phyloP scores from a whole-genome alignment of 2,113 vertebrate genomes.

The Theropithecus gelada region DNA sequence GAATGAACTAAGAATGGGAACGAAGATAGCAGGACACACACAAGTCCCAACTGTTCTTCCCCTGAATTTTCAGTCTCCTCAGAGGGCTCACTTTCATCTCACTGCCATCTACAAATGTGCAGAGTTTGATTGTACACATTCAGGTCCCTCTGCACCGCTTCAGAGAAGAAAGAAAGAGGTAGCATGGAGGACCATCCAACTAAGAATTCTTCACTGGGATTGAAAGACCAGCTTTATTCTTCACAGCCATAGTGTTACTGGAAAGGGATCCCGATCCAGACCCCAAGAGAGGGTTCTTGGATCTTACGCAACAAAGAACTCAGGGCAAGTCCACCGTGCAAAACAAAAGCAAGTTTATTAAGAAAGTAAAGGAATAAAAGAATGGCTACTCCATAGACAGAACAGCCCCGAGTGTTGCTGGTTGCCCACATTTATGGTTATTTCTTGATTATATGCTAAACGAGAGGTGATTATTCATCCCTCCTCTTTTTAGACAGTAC shows the following conservation, averaged over 20 bases:
- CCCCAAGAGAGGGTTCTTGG: too few species aligned
- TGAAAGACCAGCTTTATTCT: background rate
- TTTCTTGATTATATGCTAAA: too few species aligned
- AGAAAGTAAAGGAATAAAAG: too few species aligned
- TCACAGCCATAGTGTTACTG: background rate
- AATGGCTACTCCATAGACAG: too few species aligned
- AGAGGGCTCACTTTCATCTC: background rate
- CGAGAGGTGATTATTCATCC: too few species aligned
- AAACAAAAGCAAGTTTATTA: too few species aligned
- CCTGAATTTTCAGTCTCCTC: background rate
- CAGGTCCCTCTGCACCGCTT: background rate
- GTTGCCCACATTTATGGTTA: too few species aligned
- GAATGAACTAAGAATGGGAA: background rate
- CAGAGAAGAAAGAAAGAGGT: background rate
- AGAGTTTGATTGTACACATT: background rate
- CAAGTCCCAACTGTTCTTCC: background rate
- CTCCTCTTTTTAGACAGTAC: too few species aligned
- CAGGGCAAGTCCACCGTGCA: too few species aligned
- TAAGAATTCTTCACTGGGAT: background rate
- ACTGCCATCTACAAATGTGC: background rate
- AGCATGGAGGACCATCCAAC: rapidly evolving
- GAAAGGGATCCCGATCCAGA: too few species aligned
- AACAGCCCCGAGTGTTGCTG: too few species aligned
- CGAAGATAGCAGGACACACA: background rate
- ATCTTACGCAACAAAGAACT: too few species aligned